phyloP scores from a whole-genome alignment of 2,797 vertebrate genomes.

The Acanthurus leucopareius region DNA sequence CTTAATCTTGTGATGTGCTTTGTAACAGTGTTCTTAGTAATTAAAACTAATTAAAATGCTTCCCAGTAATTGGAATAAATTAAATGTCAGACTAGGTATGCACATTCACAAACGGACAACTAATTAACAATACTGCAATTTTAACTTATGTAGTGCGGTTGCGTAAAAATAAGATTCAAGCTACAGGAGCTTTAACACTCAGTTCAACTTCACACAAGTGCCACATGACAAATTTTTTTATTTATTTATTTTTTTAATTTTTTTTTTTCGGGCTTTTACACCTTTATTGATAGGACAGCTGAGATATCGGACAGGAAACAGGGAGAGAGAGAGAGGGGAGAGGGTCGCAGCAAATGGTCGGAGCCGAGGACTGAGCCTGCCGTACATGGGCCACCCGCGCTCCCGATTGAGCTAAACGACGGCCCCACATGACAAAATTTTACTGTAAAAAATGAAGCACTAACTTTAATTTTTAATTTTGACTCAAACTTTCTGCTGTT shows the following conservation, averaged over 20 bases:
- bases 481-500: no score
- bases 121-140: constrained; percentile 18
- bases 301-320: no score
- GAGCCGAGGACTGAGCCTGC: no score
- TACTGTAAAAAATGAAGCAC: no score
- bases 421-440: background rate
- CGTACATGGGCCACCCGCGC: no score
- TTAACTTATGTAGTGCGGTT: background rate
- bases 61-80: constrained; percentile 29
- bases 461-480: no score
- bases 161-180: background rate
- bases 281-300: no score
- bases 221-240: background rate
- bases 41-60: constrained; percentile 49
- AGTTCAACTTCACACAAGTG: background rate
- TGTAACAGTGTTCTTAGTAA: constrained; percentile 39
- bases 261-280: no score
- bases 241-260: no score
- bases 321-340: no score
- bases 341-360: no score
- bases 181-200: background rate
- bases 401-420: no score
- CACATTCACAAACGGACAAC: constrained; percentile 13
- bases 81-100: constrained; percentile 24
- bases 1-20: constrained; percentile 28